Percentiles rank a stretch among this genome's conserved stretches.
Conservation (phyloP, 2,113 vertebrate genomes). For the Ardeotis arabs region DNA sequence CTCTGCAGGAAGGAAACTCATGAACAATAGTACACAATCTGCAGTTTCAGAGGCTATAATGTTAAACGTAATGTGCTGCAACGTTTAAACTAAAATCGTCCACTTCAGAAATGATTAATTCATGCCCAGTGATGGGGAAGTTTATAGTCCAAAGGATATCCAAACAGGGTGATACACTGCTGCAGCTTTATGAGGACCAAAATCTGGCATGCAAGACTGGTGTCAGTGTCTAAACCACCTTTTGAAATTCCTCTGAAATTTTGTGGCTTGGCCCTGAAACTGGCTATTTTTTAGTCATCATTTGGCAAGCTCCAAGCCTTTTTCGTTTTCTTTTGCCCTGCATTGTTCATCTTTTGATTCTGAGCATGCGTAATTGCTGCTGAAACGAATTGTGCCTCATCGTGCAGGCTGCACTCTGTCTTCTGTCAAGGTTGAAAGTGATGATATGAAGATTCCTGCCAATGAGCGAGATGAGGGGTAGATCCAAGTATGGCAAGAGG, state of each 20-base stretch:
- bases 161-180: background rate
- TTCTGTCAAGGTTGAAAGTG: background rate
- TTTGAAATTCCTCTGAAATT: background rate
- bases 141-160: background rate
- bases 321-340: background rate
- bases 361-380: background rate
- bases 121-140: background rate
- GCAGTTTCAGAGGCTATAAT: conserved; percentile 17
- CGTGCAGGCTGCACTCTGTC: background rate
- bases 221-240: background rate
- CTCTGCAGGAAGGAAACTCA: conserved; percentile 53
- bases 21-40: conserved; percentile 14
- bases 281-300: background rate
- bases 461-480: fast-evolving
- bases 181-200: background rate
- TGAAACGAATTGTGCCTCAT: background rate
- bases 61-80: conserved; percentile 19
- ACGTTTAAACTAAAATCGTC: background rate
- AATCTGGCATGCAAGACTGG: background rate
- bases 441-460: fast-evolving
- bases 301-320: background rate
- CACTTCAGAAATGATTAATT: background rate
- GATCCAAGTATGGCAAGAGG: background rate
- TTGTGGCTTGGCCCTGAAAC: background rate
- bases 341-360: background rate